Conservation (phyloP, 2,797 vertebrate genomes). For the Geotria australis region DNA sequence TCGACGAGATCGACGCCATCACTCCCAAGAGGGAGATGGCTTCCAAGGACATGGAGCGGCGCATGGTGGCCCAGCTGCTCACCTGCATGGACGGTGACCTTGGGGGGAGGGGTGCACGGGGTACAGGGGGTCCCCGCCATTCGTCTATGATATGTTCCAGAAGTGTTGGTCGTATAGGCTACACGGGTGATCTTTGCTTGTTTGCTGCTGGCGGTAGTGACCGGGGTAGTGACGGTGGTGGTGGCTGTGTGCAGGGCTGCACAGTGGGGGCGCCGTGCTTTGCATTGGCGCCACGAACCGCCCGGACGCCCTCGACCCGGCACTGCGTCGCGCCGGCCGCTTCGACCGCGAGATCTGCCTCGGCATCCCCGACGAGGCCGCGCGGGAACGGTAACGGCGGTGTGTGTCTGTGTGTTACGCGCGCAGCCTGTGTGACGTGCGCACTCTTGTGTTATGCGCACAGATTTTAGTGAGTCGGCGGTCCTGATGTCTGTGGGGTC, state of each 20-base stretch:
- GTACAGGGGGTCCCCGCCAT: too few species aligned
- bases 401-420: not conserved
- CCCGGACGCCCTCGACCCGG: conserved; percentile 62
- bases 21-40: conserved; percentile 75
- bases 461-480: too few species aligned
- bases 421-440: not conserved
- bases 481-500: too few species aligned
- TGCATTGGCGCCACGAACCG: conserved; percentile 84
- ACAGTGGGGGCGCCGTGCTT: conserved; percentile 27
- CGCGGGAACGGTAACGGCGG: conserved; percentile 29
- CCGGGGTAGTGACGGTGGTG: too few species aligned
- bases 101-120: not conserved
- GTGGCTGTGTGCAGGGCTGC: conserved; percentile 25
- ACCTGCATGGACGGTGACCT: conserved; percentile 69
- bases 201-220: too few species aligned
- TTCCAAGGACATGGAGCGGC: conserved; percentile 88
- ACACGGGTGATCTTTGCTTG: not conserved
- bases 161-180: not conserved
- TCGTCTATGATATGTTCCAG: too few species aligned
- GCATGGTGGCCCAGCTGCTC: conserved; percentile 82
- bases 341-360: conserved; percentile 76
- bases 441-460: too few species aligned
- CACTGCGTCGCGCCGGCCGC: conserved; percentile 55
- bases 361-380: conserved; percentile 57
- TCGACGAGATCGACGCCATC: conserved; percentile 83